phyloP scores from a whole-genome alignment of 2,888 invertebrate species.

The Nasonovia ribisnigri region DNA sequence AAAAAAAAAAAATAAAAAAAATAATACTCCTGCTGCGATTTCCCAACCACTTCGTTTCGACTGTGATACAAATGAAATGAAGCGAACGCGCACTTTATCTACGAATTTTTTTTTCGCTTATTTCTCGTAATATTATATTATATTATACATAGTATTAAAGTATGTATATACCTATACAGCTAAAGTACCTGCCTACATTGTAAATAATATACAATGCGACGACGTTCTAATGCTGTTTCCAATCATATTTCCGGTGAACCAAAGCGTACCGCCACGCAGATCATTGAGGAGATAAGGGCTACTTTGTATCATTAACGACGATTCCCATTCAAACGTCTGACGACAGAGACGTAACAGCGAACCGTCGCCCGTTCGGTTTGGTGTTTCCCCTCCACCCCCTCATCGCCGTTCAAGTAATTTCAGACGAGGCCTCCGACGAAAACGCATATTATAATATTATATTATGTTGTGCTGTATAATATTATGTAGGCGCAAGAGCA shows the following conservation, averaged over 20 bases:
- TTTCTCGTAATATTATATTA: neutral
- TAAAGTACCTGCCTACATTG: neutral
- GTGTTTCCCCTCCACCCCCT: neutral
- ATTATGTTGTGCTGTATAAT: too few relatives aligned
- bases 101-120: neutral
- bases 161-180: neutral
- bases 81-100: too few relatives aligned
- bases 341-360: neutral
- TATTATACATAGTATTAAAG: neutral
- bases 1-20: neutral
- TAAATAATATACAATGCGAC: neutral
- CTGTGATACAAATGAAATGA: neutral
- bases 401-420: too few relatives aligned
- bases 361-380: neutral
- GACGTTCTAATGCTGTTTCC: conserved; percentile 14
- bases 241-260: conserved; percentile 18
- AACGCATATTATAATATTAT: neutral
- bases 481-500: neutral
- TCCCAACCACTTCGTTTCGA: neutral
- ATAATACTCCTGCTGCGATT: neutral
- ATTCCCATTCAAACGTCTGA: conserved; percentile 38
- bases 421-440: neutral
- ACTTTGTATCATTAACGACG: conserved; percentile 25
- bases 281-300: neutral
- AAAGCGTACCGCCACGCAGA: conserved; percentile 9